Percentiles rank a stretch among this genome's conserved stretches.
Evolutionary conservation across 2,888 invertebrate genomes (phyloP).

Genomic region (Caenorhabditis becei): DNA sequence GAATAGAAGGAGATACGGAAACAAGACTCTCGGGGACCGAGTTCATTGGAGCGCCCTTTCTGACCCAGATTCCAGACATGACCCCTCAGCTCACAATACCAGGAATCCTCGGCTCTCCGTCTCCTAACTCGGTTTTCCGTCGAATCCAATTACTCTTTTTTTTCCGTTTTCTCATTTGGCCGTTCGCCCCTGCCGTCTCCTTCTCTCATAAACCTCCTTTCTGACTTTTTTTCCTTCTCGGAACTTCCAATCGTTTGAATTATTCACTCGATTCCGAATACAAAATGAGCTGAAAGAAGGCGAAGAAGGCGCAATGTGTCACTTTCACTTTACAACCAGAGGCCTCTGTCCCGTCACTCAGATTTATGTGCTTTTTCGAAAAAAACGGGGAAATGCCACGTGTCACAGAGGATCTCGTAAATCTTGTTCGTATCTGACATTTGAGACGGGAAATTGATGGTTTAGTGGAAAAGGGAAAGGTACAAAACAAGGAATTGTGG

Average conservation of each 20-base stretch:
- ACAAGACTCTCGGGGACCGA: too few species aligned
- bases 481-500: too few species aligned
- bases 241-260: conserved; percentile 28
- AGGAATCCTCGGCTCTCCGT: too few species aligned
- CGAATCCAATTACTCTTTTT: not conserved
- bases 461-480: too few species aligned
- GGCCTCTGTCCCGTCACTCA: too few species aligned
- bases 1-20: too few species aligned
- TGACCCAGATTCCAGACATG: not conserved
- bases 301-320: not conserved
- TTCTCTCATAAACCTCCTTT: conserved; percentile 3
- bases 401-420: too few species aligned
- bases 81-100: too few species aligned
- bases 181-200: not conserved
- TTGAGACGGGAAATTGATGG: too few species aligned
- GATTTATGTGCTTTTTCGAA: not conserved
- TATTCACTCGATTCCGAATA: conserved; percentile 15
- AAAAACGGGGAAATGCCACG: too few species aligned
- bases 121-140: not conserved
- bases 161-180: conserved; percentile 22
- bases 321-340: not conserved
- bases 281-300: not conserved
- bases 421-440: too few species aligned
- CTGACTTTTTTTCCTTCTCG: conserved; percentile 15
- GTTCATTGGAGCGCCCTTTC: not conserved